Percentiles rank a stretch among this genome's conserved stretches.
phyloP scores from a whole-genome alignment of 2,797 vertebrate species.

The Spinus olivaceus region DNA sequence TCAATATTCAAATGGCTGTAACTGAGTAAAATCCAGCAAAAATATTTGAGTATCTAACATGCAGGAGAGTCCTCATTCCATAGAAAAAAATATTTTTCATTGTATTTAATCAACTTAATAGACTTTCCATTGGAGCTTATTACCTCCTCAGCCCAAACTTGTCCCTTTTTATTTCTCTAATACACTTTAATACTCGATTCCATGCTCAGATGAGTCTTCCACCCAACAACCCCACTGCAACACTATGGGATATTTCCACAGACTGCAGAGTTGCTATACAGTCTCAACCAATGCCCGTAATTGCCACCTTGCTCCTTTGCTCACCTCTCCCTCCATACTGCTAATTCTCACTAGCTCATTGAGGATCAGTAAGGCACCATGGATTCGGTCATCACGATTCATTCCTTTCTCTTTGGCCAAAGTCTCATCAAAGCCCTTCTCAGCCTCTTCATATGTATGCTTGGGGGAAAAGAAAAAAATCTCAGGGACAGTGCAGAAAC shows the following conservation, averaged over 20 bases:
- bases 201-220: not conserved
- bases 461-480: conserved; percentile 20
- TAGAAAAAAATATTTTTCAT: not conserved
- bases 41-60: not conserved
- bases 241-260: not conserved
- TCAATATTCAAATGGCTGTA: not conserved
- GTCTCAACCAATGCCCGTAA: not conserved
- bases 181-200: not conserved
- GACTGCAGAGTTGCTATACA: not conserved
- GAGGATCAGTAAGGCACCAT: conserved; percentile 93
- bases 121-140: not conserved
- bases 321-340: conserved; percentile 99
- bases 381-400: conserved; percentile 95
- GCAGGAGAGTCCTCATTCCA: not conserved
- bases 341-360: conserved; percentile 98
- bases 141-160: not conserved
- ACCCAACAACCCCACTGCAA: not conserved
- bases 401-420: conserved; percentile 97
- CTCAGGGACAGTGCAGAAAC: not conserved
- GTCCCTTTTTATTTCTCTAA: not conserved
- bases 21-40: not conserved
- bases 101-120: not conserved
- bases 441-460: conserved; percentile 98
- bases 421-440: conserved; percentile 96
- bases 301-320: not conserved